Evolutionary conservation across 2,113 vertebrate species (phyloP).

Genomic region (Thunnus thynnus): DNA sequence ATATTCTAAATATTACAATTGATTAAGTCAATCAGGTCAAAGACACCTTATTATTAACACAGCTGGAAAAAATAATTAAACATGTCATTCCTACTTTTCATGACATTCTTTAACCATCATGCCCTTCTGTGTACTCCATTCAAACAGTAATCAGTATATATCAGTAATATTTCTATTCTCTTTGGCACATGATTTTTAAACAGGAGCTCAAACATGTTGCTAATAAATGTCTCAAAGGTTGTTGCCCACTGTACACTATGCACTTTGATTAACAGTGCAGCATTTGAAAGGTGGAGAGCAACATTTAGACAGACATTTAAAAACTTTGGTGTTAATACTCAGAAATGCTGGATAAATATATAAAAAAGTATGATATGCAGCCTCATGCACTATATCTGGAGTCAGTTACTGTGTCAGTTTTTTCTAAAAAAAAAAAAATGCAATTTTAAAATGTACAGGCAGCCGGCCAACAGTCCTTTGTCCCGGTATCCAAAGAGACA

Average conservation of each 20-base stretch:
- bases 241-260: neutral
- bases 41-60: constrained; percentile 22
- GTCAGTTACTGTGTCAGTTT: neutral
- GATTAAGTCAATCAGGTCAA: constrained; percentile 36
- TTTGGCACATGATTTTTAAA: constrained; percentile 9
- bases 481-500: constrained; percentile 36
- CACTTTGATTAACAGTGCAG: neutral
- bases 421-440: neutral
- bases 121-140: neutral
- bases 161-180: neutral
- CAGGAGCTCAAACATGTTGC: neutral
- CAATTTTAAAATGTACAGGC: neutral
- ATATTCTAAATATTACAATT: constrained; percentile 21
- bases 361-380: neutral
- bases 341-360: neutral
- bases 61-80: constrained; percentile 13
- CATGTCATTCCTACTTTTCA: neutral
- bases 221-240: constrained; percentile 22
- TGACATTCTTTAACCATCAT: neutral
- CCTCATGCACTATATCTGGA: neutral
- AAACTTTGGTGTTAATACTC: neutral
- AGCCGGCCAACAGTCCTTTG: constrained; percentile 1
- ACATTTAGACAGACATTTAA: neutral
- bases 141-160: neutral
- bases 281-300: neutral